A percentile compares a stretch with the other conserved stretches of the same genome.
Evolutionary conservation across 2,113 vertebrate genomes (phyloP).

Genomic region (Tetrao urogallus): DNA sequence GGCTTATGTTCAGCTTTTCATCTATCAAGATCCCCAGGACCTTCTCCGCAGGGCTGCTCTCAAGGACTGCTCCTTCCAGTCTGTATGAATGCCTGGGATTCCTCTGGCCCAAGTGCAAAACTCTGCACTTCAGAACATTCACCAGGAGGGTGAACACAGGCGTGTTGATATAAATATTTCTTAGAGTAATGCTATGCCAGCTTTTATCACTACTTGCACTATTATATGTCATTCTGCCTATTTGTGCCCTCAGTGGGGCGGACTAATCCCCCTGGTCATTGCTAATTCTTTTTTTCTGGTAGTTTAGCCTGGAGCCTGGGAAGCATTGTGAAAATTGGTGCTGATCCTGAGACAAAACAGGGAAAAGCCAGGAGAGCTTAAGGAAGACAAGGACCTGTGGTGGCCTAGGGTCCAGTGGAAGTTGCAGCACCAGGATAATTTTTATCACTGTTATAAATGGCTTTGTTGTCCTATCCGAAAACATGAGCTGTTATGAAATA

Average conservation of each 20-base stretch:
- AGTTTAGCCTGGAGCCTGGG: background rate
- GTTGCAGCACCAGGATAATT: background rate
- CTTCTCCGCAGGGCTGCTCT: too few species aligned
- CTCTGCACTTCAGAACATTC: background rate
- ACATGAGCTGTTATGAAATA: conserved; percentile 55
- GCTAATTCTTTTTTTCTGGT: background rate
- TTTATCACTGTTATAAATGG: background rate
- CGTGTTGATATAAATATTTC: background rate
- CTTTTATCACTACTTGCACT: background rate
- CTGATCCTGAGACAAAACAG: background rate
- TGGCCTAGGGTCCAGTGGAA: too few species aligned
- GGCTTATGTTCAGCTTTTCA: too few species aligned
- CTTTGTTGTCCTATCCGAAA: background rate
- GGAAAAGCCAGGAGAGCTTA: background rate
- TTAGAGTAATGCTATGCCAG: background rate
- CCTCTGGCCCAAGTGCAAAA: too few species aligned
- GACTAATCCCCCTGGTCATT: fast-evolving
- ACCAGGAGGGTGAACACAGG: background rate
- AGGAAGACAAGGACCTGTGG: background rate
- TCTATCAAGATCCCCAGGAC: too few species aligned
- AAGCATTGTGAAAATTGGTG: background rate
- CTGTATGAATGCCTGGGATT: too few species aligned
- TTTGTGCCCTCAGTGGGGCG: background rate
- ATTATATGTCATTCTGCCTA: background rate
- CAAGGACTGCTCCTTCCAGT: too few species aligned